Conservation (phyloP, 2,113 vertebrate genomes). For the Paradoxurus hermaphroditus region DNA sequence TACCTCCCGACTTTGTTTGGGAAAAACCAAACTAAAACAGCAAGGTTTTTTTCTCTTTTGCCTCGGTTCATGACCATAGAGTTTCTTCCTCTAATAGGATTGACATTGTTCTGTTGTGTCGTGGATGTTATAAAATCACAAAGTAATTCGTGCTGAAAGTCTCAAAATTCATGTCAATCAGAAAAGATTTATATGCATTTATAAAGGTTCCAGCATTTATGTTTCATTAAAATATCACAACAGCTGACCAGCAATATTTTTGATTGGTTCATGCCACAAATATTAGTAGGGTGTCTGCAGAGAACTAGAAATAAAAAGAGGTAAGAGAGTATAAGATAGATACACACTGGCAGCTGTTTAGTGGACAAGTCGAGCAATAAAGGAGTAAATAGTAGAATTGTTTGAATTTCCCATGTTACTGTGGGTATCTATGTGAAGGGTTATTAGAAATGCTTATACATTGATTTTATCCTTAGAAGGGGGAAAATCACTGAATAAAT, state of each 20-base stretch:
- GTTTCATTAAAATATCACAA: slow-evolving; percentile 11
- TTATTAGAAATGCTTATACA: background rate
- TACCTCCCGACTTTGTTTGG: slow-evolving; percentile 80
- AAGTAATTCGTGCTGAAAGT: background rate
- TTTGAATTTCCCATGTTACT: background rate
- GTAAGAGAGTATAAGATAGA: background rate
- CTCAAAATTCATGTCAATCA: background rate
- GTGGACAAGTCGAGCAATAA: background rate
- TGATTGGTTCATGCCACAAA: background rate
- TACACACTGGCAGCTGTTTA: background rate
- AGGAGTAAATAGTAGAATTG: background rate
- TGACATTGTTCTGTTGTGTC: background rate
- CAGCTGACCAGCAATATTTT: background rate
- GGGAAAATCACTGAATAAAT: background rate
- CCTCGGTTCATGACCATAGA: background rate
- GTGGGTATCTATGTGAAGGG: background rate
- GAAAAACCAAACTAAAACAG: slow-evolving; percentile 39
- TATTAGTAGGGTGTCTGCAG: background rate
- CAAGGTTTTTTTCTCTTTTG: background rate
- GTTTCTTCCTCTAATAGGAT: background rate
- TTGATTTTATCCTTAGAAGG: background rate
- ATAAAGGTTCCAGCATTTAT: background rate
- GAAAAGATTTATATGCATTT: background rate
- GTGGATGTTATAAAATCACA: background rate
- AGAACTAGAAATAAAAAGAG: background rate